Percentiles rank a stretch among this genome's conserved stretches.
Evolutionary conservation across 2,797 vertebrate genomes (phyloP).

Genomic region (Chelon labrosus): DNA sequence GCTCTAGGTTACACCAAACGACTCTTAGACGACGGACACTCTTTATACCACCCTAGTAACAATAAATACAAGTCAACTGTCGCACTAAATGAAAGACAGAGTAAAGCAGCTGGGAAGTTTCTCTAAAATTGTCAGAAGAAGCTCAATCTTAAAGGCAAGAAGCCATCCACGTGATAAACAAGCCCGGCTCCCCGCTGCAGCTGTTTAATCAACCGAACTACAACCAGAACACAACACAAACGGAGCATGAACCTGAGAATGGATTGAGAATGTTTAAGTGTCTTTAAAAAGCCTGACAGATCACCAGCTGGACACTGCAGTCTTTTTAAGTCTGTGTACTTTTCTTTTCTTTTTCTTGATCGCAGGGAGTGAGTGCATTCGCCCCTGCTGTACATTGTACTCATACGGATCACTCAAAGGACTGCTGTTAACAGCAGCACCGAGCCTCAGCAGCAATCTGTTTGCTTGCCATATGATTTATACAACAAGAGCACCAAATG

Average conservation of each 20-base stretch:
- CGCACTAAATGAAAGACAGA: constrained; percentile 57
- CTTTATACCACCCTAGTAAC: constrained; percentile 59
- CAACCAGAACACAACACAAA: constrained; percentile 46
- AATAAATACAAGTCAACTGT: constrained; percentile 73
- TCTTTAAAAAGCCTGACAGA: constrained; percentile 46
- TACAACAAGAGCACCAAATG: constrained; percentile 49
- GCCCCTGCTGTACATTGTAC: constrained; percentile 26
- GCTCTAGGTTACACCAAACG: constrained; percentile 39
- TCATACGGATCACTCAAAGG: constrained; percentile 38
- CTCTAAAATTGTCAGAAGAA: constrained; percentile 54
- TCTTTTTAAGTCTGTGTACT: constrained; percentile 31
- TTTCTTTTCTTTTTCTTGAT: constrained; percentile 13
- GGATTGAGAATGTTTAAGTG: constrained; percentile 55
- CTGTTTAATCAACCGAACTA: constrained; percentile 42
- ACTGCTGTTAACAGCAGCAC: constrained; percentile 40
- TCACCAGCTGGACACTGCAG: constrained; percentile 20
- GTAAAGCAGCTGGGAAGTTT: constrained; percentile 48
- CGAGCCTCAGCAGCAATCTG: constrained; percentile 49
- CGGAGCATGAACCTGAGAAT: constrained; percentile 69
- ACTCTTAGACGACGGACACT: constrained; percentile 49
- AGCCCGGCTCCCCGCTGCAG: constrained; percentile 59
- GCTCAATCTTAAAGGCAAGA: constrained; percentile 84
- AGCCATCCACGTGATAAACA: constrained; percentile 86
- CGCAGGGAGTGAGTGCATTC: constrained; percentile 30
- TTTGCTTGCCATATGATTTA: constrained; percentile 45